Conservation (phyloP, 2,113 vertebrate genomes). For the Prolemur simus region DNA sequence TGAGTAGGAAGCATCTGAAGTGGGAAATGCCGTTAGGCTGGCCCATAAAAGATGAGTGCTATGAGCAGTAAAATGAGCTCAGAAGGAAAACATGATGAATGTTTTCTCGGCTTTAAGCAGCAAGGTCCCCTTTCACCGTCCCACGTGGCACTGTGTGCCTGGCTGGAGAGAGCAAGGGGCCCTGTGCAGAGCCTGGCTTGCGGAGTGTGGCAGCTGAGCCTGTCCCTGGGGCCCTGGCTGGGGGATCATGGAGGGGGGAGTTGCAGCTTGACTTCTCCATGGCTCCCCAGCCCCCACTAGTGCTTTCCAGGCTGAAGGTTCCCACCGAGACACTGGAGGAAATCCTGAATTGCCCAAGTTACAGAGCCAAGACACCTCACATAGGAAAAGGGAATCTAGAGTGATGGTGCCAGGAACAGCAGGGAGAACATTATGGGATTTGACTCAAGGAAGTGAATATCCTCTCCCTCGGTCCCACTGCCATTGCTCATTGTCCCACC, state of each 20-base stretch:
- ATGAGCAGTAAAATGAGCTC: slow-evolving; percentile 65
- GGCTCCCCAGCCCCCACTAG: neutral
- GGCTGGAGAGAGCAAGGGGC: neutral
- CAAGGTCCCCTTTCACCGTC: slow-evolving; percentile 47
- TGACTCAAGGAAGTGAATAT: neutral
- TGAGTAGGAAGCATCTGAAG: slow-evolving; percentile 64
- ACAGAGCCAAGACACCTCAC: neutral
- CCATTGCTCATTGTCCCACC: neutral
- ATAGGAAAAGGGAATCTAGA: neutral
- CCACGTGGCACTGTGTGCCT: neutral
- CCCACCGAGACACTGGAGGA: neutral
- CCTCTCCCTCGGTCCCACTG: neutral
- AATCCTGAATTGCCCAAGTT: neutral
- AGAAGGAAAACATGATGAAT: slow-evolving; percentile 74
- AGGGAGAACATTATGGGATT: neutral
- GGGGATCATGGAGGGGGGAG: neutral
- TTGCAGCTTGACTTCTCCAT: neutral
- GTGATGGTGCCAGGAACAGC: neutral
- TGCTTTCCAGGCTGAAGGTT: neutral
- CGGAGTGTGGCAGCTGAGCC: neutral
- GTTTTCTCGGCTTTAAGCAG: slow-evolving; percentile 57
- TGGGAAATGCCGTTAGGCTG: slow-evolving; percentile 58
- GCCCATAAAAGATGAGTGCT: slow-evolving; percentile 71
- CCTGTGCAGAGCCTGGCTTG: neutral
- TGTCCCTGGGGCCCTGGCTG: accelerated